Base-by-base conservation (phyloP, 2,113 vertebrate genomes). In the Petrocephalus microphthalmus region DNA sequence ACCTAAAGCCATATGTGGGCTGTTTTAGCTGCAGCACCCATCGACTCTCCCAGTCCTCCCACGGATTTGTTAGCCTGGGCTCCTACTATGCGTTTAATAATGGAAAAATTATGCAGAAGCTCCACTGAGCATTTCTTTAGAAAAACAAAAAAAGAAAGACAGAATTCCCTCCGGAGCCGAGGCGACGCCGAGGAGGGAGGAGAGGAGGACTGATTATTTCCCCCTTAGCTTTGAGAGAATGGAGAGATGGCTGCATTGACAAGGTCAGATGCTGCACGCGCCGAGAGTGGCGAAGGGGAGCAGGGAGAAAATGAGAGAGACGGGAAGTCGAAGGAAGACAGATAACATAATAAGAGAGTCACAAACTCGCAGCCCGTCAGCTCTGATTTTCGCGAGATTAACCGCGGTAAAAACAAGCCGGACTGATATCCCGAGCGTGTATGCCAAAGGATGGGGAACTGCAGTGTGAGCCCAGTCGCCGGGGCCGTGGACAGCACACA, bases 351-450 rank as follows among this genome's bases (percentile, higher is more conserved):
- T 93, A 91, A 60, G 90, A 90, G 0, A 8, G 86, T 54, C 90
- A 91, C 81, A 84, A 90, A 92, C 92, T 94, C 93, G 91, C 88
- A 87, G 90, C 53, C 93, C 92, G 90, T 92, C 91, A 87, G 90
- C n/a, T 5, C 71, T 89, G 85, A 71, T 88, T 92, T 91, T 89
- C 90, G 89, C 90, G 88, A 93, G 88, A 82, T 85, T 89, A 83
- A 81, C 88, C 42, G 90, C 42, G 91, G 88, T 86, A 86, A 90
- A 88, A 15, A 90, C 51, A 64, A 74, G 86, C n/a, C 64, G 20
- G 88, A 11, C 87, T 89, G 85, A 17, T 49, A 90, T 1, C 84
- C 87, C n/a, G 89, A 7, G 90, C 88, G 33, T 42, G 52, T 37
- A 3, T n/a, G 83, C 51, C 33, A n/a, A 85, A 29, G n/a, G 22